phyloP scores from a whole-genome alignment of 2,797 vertebrate genomes.

The Clamator glandarius region DNA sequence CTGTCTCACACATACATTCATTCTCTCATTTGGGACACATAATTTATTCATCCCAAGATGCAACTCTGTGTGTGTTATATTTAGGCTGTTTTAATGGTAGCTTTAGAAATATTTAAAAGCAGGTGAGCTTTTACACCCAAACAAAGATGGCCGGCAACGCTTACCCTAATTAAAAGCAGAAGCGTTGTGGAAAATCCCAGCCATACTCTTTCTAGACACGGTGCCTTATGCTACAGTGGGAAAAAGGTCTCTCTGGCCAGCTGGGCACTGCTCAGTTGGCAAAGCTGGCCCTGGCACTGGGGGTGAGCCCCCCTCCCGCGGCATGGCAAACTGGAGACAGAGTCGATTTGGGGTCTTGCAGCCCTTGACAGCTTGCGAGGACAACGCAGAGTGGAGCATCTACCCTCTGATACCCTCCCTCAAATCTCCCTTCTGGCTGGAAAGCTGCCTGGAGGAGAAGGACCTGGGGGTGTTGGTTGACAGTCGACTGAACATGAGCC shows the following conservation, averaged over 20 bases:
- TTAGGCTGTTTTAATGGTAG: slow-evolving; percentile 70
- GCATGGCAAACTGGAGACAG: not conserved
- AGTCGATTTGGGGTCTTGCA: not conserved
- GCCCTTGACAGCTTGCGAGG: not conserved
- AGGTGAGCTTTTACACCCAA: slow-evolving; percentile 75
- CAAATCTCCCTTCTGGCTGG: too few species aligned
- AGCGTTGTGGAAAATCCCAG: slow-evolving; percentile 62
- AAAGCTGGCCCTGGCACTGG: not conserved
- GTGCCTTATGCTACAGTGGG: slow-evolving; percentile 63
- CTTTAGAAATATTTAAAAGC: slow-evolving; percentile 76
- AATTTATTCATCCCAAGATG: slow-evolving; percentile 76
- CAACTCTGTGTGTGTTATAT: slow-evolving; percentile 68
- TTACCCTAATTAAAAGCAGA: slow-evolving; percentile 72
- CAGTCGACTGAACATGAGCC: too few species aligned
- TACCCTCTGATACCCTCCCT: not conserved
- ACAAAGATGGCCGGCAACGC: slow-evolving; percentile 69
- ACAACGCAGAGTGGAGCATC: not conserved
- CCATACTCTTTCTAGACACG: slow-evolving; percentile 52
- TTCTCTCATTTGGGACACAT: slow-evolving; percentile 74
- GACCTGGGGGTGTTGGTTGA: too few species aligned
- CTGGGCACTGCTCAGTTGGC: slow-evolving; percentile 62
- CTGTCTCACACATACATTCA: slow-evolving; percentile 78
- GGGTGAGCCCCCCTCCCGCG: not conserved
- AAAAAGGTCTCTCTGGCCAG: slow-evolving; percentile 64
- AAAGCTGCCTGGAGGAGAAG: too few species aligned